Conservation (phyloP, 2,797 vertebrate species). For the Leucoraja ocellata region DNA sequence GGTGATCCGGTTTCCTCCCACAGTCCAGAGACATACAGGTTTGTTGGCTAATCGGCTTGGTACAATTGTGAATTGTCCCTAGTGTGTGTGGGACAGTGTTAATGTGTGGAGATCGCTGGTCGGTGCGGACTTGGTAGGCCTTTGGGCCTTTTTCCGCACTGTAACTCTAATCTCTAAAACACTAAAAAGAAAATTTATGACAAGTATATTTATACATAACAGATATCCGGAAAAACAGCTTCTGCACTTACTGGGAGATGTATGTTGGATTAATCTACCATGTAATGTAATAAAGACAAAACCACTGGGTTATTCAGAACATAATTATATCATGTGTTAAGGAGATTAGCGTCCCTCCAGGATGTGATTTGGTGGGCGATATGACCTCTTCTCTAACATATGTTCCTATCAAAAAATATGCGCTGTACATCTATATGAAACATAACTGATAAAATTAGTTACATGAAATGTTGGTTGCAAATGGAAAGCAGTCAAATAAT, state of each 20-base stretch:
- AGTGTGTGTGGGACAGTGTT: too few species aligned
- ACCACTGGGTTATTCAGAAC: background rate
- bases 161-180: too few species aligned
- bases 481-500: background rate
- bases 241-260: background rate
- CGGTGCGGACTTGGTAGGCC: too few species aligned
- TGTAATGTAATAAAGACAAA: background rate
- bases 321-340: background rate
- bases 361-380: background rate
- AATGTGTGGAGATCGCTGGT: too few species aligned
- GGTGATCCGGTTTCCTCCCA: too few species aligned
- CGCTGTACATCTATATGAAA: background rate
- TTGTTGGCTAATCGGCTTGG: too few species aligned
- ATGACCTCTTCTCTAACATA: background rate
- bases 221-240: background rate
- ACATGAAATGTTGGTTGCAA: background rate
- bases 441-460: background rate
- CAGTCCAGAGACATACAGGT: too few species aligned
- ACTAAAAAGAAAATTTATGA: background rate
- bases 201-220: background rate
- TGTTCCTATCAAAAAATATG: background rate
- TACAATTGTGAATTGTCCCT: too few species aligned
- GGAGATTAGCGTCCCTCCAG: background rate
- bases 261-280: background rate
- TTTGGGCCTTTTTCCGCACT: too few species aligned